These are phyloP conservation scores for Aromia moschata DNA, from an alignment of 2,888 invertebrate genomes.

Conservation along the genomic window DNA sequence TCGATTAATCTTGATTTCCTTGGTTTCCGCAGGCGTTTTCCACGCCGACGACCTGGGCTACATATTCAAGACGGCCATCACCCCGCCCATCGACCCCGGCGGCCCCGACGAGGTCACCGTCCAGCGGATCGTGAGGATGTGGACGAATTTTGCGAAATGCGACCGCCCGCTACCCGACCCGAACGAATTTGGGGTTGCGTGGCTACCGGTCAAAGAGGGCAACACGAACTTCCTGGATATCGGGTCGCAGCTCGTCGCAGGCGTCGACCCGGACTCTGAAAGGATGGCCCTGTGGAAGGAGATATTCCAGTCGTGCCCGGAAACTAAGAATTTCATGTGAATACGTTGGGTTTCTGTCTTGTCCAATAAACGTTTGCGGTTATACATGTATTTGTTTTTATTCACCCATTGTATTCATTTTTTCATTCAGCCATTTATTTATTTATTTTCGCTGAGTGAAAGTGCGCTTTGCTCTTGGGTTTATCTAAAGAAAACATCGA, in stretches of 20 bases:
- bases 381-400: not conserved
- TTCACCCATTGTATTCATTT: too few species aligned
- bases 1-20: conserved; percentile 12
- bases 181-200: conserved; percentile 43
- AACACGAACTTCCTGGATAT: conserved; percentile 51
- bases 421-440: too few species aligned
- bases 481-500: too few species aligned
- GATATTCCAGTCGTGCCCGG: conserved; percentile 18
- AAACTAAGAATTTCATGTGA: not conserved
- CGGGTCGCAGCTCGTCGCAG: conserved; percentile 44
- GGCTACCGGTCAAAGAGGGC: conserved; percentile 42
- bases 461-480: too few species aligned
- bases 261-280: conserved; percentile 47
- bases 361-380: not conserved
- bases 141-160: conserved; percentile 53
- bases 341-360: not conserved
- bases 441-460: too few species aligned
- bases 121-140: conserved; percentile 45
- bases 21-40: conserved; percentile 46
- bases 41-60: conserved; percentile 50
- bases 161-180: conserved; percentile 46
- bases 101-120: conserved; percentile 41
- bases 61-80: conserved; percentile 43
- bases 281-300: conserved; percentile 52
- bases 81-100: conserved; percentile 31